Evolutionary conservation across 2,797 vertebrate genomes (phyloP), one percentile per base, ranked within the genome.

Genomic region (Odontamblyopus rebecca): DNA sequence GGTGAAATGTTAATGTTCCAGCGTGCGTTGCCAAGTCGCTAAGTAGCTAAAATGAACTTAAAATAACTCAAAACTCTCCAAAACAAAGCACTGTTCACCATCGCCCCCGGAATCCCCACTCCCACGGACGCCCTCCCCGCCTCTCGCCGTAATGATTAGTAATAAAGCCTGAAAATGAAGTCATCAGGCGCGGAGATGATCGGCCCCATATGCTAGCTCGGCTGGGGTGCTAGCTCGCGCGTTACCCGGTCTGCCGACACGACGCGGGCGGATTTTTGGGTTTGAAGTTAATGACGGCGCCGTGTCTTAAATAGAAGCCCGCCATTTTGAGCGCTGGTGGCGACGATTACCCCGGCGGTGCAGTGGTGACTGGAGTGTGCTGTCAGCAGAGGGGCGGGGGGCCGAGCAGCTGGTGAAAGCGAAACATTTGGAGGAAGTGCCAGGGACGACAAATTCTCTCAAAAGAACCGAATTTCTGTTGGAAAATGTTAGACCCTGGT

Each of bases 141-240:
- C 82, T 50, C 51, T 68, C 73, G 69, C 70, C 68, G 73, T 72
- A 71, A 76, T 84, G 77, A 85, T 77, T 60, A 70, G 71, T 69
- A 64, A 62, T 70, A 73, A 78, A 72, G 71, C 68, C 69, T 70
- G 61, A 77, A 76, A 83, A 80, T 78, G 56, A 72, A 85, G 76
- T 83, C 71, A 77, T 73, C 75, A 74, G 74, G 74, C 75, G 75
- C 72, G 7, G 83, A 81, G 77, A 74, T 78, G 73, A 88, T 81
- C 64, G 19, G 78, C 77, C 80, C 81, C 84, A 85, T 81, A 82
- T 82, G 83, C 56, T 5, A 38, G 48, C 75, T 80, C 81, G 19
- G 82, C 3, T 50, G 73, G 78, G 71, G 71, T 59, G 76, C 77
- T 5, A 50, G 53, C 62, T 67, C 38, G 27, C 72, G 57, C 8